These are phyloP conservation scores for Portunus trituberculatus DNA, from an alignment of 1,140 invertebrate species.

Conservation along the genomic window DNA sequence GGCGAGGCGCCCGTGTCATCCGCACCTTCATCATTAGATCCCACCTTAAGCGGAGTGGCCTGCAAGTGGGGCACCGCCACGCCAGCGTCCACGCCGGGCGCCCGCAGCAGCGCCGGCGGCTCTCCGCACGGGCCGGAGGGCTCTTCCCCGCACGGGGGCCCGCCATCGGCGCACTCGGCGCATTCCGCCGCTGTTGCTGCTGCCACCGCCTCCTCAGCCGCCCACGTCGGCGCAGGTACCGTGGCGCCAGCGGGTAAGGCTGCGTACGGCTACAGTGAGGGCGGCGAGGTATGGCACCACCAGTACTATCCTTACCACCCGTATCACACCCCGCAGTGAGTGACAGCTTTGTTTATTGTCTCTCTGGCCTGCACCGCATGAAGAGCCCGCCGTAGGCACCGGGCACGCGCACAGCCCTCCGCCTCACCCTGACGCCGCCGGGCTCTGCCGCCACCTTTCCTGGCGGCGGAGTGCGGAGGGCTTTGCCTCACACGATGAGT, in stretches of 20 bases:
- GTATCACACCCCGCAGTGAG: slow-evolving; percentile 81
- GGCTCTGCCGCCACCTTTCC: background rate
- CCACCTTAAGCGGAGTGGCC: slow-evolving; percentile 69
- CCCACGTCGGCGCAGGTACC: slow-evolving; percentile 64
- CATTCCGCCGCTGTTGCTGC: slow-evolving; percentile 46
- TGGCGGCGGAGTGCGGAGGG: background rate
- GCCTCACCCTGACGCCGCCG: slow-evolving; percentile 52
- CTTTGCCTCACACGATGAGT: background rate
- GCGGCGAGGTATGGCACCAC: slow-evolving; percentile 77
- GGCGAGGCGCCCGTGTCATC: slow-evolving; percentile 79
- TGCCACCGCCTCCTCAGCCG: slow-evolving; percentile 62
- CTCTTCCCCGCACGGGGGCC: slow-evolving; percentile 50
- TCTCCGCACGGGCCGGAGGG: slow-evolving; percentile 72
- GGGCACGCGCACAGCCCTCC: slow-evolving; percentile 72
- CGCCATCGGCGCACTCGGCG: slow-evolving; percentile 34
- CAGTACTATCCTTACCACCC: slow-evolving; percentile 83
- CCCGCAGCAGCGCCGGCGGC: slow-evolving; percentile 68
- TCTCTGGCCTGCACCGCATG: slow-evolving; percentile 71
- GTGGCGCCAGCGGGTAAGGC: slow-evolving; percentile 77
- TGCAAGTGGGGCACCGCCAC: slow-evolving; percentile 78
- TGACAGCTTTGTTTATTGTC: slow-evolving; percentile 77
- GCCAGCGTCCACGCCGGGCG: slow-evolving; percentile 71
- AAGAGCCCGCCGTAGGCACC: slow-evolving; percentile 61
- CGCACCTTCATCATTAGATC: slow-evolving; percentile 80
- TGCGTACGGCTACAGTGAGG: slow-evolving; percentile 75